Percentiles rank a stretch among this genome's conserved stretches.
Evolutionary conservation across 1,140 invertebrate genomes (phyloP).

Genomic region (Pseudomyrmex concolor): DNA sequence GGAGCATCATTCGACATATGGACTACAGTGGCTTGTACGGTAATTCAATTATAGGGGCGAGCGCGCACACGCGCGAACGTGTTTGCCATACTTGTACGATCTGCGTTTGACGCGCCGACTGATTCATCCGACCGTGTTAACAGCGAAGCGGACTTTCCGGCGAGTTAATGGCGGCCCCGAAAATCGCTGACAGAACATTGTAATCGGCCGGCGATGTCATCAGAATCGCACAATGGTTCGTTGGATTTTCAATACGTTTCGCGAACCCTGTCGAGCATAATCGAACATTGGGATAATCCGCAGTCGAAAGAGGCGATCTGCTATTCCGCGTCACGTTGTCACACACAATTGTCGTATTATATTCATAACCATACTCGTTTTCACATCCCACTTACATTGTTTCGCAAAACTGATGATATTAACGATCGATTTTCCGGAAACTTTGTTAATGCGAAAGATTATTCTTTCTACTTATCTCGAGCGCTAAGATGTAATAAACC

Average conservation of each 20-base stretch:
- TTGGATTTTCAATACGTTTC: constrained; percentile 66
- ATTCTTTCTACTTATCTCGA: too few relatives aligned
- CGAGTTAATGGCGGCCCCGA: constrained; percentile 55
- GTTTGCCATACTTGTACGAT: constrained; percentile 73
- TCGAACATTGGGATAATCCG: constrained; percentile 51
- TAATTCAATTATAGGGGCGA: constrained; percentile 68
- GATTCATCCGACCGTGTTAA: constrained; percentile 71
- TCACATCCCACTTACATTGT: constrained; percentile 37
- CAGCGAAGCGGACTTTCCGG: constrained; percentile 70
- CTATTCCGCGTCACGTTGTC: constrained; percentile 33
- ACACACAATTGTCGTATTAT: constrained; percentile 47
- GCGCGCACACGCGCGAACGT: constrained; percentile 43
- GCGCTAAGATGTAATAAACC: too few relatives aligned
- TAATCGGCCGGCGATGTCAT: constrained; percentile 63
- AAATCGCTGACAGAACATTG: constrained; percentile 68
- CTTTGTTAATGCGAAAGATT: neutral
- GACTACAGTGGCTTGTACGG: constrained; percentile 71
- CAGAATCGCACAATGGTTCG: constrained; percentile 62
- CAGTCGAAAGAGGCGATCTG: constrained; percentile 37
- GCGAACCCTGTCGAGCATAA: constrained; percentile 44
- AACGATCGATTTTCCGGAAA: neutral
- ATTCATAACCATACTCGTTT: constrained; percentile 35
- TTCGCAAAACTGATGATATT: neutral
- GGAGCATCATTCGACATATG: constrained; percentile 73
- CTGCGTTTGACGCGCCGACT: constrained; percentile 72